These are phyloP conservation scores for Beroe forskalii DNA, from an alignment of 37 sponge, comb jelly and placozoan genomes.

Conservation along the genomic window DNA sequence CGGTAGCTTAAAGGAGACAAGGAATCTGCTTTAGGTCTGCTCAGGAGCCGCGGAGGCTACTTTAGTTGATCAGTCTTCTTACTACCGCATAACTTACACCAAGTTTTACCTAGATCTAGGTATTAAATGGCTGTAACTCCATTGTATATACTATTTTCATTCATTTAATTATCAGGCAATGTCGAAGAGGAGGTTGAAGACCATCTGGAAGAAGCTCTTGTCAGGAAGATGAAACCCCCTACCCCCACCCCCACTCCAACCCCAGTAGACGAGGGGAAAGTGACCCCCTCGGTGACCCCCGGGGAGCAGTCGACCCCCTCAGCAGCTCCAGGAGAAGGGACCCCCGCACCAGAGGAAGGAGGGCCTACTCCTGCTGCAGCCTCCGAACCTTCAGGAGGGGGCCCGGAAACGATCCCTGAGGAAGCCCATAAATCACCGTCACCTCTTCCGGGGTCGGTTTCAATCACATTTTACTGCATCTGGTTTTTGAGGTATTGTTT, in stretches of 20 bases:
- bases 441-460: constrained; percentile 1
- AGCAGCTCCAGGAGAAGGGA: neutral
- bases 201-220: neutral
- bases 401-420: constrained; percentile 47
- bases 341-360: neutral
- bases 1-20: too few relatives aligned
- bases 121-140: too few relatives aligned
- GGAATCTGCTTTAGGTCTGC: too few relatives aligned
- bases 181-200: constrained; percentile 56
- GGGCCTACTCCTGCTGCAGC: neutral
- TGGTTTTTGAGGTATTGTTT: too few relatives aligned
- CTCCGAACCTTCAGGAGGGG: constrained; percentile 18
- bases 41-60: too few relatives aligned
- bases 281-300: neutral
- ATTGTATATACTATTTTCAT: too few relatives aligned
- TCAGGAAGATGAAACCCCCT: constrained; percentile 12
- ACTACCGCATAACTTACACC: too few relatives aligned
- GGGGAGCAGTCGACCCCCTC: neutral
- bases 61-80: too few relatives aligned
- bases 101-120: too few relatives aligned
- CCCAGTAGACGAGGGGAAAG: neutral
- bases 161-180: too few relatives aligned
- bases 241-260: constrained; percentile 7
- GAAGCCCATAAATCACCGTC: constrained; percentile 3
- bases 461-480: too few relatives aligned